Evolutionary conservation across 2,113 vertebrate genomes (phyloP), one percentile per base, ranked within the genome.

Genomic region (Martes martes): DNA sequence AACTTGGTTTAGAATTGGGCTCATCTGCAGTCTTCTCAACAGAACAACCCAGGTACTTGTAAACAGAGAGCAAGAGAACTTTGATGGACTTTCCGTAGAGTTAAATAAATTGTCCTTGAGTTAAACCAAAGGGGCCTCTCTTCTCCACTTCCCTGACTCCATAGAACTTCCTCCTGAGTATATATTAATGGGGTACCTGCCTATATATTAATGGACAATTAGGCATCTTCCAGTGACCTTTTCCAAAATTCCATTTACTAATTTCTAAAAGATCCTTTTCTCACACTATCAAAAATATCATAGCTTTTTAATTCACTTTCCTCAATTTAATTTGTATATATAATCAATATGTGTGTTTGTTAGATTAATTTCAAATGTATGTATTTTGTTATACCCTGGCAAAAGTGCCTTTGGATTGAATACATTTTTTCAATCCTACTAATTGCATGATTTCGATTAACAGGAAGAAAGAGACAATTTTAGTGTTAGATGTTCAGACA

Each of bases 381-480:
- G 89, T 76, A 73, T 21, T 39, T 57, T 85, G 74, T 67, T 86
- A 93, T 93, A 71, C 14, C 4, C 16, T 47, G 26, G 4, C 39
- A 67, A 65, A 83, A 83, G 50, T 61, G 11, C 10, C 50, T 80
- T 93, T 39, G 2, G 26, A 61, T 76, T 92, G 65, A 95, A 67
- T n/a, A 31, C 59, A 26, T 52, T 47, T 89, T 93, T 26, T 21
- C 15, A 95, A 81, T 61, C 36, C 11, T 71, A 86, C 23, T 67
- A 69, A 83, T 65, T 65, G 9, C 36, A 74, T 7, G 78, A 45
- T 91, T 96, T 61, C 85, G 52, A 73, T 89, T 85, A 82, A 73
- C 7, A 59, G 8, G 50, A 90, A 28, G 36, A 55, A 79, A 89
- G 89, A 31, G 9, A 19, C 11, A 74, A 23, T 61, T 83, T 89